Evolutionary conservation across 30 jellyfish, hydroid and myxozoan genomes (phyloP), one percentile per base, ranked within the genome.

Genomic region (Aurelia aurita complex sp. Pacific): DNA sequence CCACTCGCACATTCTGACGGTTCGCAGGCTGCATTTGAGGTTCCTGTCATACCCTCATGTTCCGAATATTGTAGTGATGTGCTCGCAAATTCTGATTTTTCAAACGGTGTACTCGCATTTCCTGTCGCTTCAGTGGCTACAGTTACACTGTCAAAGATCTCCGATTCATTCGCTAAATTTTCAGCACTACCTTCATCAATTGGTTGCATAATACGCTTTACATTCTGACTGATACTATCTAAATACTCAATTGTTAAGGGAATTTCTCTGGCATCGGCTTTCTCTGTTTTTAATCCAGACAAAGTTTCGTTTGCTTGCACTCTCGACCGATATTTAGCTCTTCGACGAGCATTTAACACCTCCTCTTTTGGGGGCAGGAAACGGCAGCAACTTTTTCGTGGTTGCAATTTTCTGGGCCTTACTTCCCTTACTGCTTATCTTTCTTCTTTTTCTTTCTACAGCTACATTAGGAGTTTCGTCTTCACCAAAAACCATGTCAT

Each of bases 361-460:
- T 77, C 77, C 67, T 13, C 87, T 51, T 77, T 52, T 7, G 87
- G 70, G 70, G n/a, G 77, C 67, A 5, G 87, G 87, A 19, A 10
- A 77, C 3, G 77, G 42, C 51, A 77, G 69, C 38, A 62, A 38
- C 77, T 38, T 77, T 9, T 46, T 46, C 57, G 12, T 46, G 57
- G 57, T 9, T 4, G 57, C 15, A 46, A 46, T 46, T 6, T 46
- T 46, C 15, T 46, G 57, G 8, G 57, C 11, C 0, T 46, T 9
- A 9, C 57, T 46, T 46, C 14, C 14, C 13, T 7, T 1, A 46
- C 15, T 14, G 2, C 11, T 1, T 46, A 62, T 32, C 8, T 23
- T 61, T 16, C n/a, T 38, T 13, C 36, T 77, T 46, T 62, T 62
- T 78, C 52, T 77, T 7, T 67, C 43, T 38, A 35, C 52, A 1